These are phyloP conservation scores for Orchestes rusci DNA, from an alignment of 2,888 invertebrate species.

Conservation along the genomic window DNA sequence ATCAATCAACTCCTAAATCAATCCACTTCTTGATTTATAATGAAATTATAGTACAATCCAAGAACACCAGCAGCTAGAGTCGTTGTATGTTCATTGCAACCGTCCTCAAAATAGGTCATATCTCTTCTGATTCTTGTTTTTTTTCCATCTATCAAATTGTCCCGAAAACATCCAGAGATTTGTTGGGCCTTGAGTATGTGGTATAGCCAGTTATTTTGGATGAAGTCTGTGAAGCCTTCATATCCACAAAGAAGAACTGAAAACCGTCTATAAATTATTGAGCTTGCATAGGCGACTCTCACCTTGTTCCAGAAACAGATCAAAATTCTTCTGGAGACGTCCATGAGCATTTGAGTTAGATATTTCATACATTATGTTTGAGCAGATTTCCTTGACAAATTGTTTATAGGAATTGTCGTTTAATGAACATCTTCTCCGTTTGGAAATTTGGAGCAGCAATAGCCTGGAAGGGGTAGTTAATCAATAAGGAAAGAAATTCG, in stretches of 20 bases:
- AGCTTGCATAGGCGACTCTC: conserved; percentile 2
- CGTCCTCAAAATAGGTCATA: conserved; percentile 28
- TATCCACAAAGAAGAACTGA: conserved; percentile 34
- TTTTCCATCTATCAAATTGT: conserved; percentile 19
- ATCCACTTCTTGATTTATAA: conserved; percentile 27
- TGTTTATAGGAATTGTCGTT: conserved; percentile 18
- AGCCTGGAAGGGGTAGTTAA: conserved; percentile 24
- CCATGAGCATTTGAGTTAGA: conserved; percentile 24
- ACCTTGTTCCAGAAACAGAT: conserved; percentile 34
- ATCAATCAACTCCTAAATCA: no score
- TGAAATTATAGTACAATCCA: conserved; percentile 31
- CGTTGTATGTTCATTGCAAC: conserved; percentile 35
- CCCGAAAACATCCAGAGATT: conserved; percentile 30
- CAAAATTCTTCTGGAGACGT: conserved; percentile 27
- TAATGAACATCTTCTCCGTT: conserved; percentile 27
- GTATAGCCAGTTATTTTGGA: conserved; percentile 29
- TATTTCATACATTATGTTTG: conserved; percentile 28
- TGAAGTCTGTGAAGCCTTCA: conserved; percentile 33
- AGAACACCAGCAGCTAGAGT: conserved; percentile 32
- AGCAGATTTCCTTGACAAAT: conserved; percentile 27
- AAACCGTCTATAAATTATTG: neutral
- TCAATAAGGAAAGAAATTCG: neutral
- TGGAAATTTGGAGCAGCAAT: conserved; percentile 29
- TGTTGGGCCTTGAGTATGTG: conserved; percentile 31
- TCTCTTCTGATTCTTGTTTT: conserved; percentile 27